Conservation (phyloP, 2,888 invertebrate genomes). For the Liodrosophila aerea region DNA sequence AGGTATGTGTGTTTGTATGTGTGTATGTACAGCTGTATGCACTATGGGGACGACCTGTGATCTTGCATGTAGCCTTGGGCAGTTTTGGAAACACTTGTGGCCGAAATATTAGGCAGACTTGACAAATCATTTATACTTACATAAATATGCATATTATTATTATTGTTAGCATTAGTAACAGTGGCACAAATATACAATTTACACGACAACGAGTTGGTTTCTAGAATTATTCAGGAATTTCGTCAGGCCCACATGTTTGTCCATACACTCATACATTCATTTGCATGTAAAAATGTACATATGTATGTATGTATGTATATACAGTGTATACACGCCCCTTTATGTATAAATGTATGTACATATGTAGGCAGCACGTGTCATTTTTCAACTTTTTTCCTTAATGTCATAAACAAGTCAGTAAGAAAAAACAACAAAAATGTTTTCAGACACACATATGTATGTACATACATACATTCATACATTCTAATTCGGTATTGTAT, state of each 20-base stretch:
- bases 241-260: slow-evolving; percentile 16
- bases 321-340: slow-evolving; percentile 4
- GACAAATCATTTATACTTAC: no score
- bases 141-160: no score
- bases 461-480: neutral
- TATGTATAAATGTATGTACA: no score
- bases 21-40: neutral
- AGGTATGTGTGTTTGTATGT: neutral
- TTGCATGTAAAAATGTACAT: neutral
- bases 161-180: no score
- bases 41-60: no score
- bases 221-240: slow-evolving; percentile 7
- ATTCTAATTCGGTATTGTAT: neutral
- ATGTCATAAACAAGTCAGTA: slow-evolving; percentile 16
- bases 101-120: no score
- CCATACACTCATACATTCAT: neutral
- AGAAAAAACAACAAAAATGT: slow-evolving; percentile 5
- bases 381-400: slow-evolving; percentile 28
- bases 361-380: slow-evolving; percentile 41
- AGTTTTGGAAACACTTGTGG: no score
- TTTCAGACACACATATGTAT: neutral
- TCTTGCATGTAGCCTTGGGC: neutral
- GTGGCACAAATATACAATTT: slow-evolving; percentile 5
- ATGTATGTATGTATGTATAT: slow-evolving; percentile 1
- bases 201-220: slow-evolving; percentile 1